Percentiles rank a stretch among this genome's conserved stretches.
These are phyloP conservation scores for Eilema griseolum DNA, from an alignment of 2,888 invertebrate species.

Conservation along the genomic window DNA sequence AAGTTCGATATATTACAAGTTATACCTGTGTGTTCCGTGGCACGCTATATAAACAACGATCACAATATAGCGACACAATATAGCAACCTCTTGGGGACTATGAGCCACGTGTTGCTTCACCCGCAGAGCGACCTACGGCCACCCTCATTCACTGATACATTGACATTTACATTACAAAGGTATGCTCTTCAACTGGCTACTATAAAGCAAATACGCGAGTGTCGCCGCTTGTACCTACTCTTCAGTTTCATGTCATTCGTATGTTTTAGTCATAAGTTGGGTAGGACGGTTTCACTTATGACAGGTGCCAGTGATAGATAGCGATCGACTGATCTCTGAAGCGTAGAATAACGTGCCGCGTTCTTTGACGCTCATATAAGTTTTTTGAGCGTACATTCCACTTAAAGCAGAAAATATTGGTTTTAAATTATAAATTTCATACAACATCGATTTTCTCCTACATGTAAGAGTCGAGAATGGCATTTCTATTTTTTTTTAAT, in stretches of 20 bases:
- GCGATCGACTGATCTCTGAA: neutral
- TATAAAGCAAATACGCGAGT: neutral
- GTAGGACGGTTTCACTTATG: neutral
- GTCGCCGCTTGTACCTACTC: neutral
- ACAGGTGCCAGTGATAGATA: neutral
- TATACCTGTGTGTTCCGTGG: neutral
- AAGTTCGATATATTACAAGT: neutral
- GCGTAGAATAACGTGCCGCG: neutral
- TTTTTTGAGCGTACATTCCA: neutral
- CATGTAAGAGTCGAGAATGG: neutral
- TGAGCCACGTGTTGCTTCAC: constrained; percentile 8
- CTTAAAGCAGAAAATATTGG: neutral
- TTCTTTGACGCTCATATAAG: neutral
- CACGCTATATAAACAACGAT: neutral
- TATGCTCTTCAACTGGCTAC: neutral
- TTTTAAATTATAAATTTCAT: neutral
- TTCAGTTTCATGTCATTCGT: neutral
- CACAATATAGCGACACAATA: neutral
- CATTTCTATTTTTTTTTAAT: neutral
- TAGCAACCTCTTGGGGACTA: constrained; percentile 1
- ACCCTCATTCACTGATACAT: constrained; percentile 3
- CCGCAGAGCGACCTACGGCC: neutral
- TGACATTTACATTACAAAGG: constrained; percentile 14
- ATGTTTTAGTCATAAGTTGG: neutral
- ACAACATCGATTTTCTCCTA: neutral